A percentile compares a stretch with the other conserved stretches of the same genome.
Conservation (phyloP, 2,888 invertebrate genomes). For the Eilema depressum region DNA sequence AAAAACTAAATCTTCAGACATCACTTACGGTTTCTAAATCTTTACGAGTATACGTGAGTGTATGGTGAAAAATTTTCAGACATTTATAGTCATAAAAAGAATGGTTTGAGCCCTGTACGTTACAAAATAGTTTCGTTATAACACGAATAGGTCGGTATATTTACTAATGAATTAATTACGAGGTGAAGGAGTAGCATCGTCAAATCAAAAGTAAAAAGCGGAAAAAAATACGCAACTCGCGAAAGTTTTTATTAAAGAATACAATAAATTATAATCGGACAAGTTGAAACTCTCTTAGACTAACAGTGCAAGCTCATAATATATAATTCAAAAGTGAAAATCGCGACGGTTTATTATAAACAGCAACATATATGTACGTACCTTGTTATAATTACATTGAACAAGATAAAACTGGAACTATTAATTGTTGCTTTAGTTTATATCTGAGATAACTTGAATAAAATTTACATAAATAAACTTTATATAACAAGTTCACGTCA, state of each 20-base stretch:
- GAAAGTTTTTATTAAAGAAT: conserved; percentile 22
- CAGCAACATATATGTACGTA: conserved; percentile 16
- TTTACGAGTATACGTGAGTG: too few species aligned
- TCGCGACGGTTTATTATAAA: conserved; percentile 28
- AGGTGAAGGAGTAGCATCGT: conserved; percentile 4
- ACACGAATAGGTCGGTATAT: background rate
- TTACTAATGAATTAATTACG: conserved; percentile 12
- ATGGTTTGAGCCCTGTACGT: background rate
- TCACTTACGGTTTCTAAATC: too few species aligned
- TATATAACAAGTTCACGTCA: conserved; percentile 35
- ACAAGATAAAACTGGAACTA: conserved; percentile 41
- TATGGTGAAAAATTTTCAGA: background rate
- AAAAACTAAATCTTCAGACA: too few species aligned
- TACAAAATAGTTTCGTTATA: background rate
- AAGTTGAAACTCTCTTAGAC: conserved; percentile 29
- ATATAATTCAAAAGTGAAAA: conserved; percentile 42
- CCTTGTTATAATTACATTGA: conserved; percentile 37
- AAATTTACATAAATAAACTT: conserved; percentile 41
- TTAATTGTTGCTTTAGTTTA: conserved; percentile 22
- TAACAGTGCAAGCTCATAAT: conserved; percentile 24
- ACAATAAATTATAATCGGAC: conserved; percentile 29
- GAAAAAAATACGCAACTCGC: conserved; percentile 19
- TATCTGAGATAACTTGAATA: conserved; percentile 38
- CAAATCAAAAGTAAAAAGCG: conserved; percentile 21
- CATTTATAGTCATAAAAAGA: background rate